Evolutionary conservation across 2,113 vertebrate genomes (phyloP).

Genomic region (Nerophis lumbriciformis): DNA sequence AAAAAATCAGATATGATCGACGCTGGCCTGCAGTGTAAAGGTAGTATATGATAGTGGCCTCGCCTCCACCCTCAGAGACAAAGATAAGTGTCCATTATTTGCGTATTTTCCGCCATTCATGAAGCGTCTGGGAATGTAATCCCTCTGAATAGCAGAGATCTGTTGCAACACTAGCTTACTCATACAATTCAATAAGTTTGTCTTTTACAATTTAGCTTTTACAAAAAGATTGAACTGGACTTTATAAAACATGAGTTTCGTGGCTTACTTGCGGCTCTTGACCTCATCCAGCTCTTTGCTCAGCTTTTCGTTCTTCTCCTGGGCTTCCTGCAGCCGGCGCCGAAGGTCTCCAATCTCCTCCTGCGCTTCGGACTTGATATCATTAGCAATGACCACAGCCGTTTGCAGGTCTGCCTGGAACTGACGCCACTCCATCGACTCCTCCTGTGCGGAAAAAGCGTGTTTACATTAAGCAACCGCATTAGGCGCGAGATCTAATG

Average conservation of each 20-base stretch:
- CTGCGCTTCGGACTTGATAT: constrained; percentile 94
- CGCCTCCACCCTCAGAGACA: no score
- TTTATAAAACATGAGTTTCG: background rate
- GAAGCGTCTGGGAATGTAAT: no score
- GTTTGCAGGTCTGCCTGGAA: constrained; percentile 96
- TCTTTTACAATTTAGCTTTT: no score
- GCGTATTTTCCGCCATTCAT: no score
- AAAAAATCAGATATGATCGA: no score
- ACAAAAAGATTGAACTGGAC: no score
- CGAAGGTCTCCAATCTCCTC: constrained; percentile 94
- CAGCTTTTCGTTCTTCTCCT: constrained; percentile 91
- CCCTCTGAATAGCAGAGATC: no score
- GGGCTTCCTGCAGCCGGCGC: constrained; percentile 82
- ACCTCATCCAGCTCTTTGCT: constrained; percentile 89
- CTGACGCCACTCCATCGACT: constrained; percentile 94
- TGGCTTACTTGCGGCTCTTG: constrained; percentile 88
- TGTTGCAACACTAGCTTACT: no score
- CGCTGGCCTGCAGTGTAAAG: no score
- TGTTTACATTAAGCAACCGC: background rate
- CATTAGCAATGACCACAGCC: constrained; percentile 92
- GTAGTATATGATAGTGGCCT: no score
- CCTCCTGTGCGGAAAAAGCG: constrained; percentile 71
- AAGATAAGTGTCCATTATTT: no score
- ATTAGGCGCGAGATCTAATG: background rate
- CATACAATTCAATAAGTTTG: no score